A percentile compares a stretch with the other conserved stretches of the same genome.
These are phyloP conservation scores for Hipposideros armiger DNA, from an alignment of 2,113 vertebrate genomes.

Conservation along the genomic window DNA sequence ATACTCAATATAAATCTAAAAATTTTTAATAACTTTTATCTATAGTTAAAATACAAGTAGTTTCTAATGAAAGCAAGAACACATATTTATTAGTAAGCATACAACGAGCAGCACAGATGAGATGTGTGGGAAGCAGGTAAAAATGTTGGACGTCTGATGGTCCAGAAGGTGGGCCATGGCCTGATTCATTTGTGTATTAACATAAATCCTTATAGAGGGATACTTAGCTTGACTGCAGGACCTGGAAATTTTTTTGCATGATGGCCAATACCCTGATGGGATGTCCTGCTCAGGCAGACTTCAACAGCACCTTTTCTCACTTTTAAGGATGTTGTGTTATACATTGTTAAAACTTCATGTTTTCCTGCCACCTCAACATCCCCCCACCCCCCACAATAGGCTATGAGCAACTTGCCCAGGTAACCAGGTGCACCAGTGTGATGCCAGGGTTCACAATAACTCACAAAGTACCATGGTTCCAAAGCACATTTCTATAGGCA, in stretches of 20 bases:
- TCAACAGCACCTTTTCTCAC: neutral
- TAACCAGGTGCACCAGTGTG: too few species aligned
- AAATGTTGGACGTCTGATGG: neutral
- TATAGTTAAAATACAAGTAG: neutral
- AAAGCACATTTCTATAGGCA: neutral
- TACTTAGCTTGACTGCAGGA: neutral
- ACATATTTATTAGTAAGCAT: neutral
- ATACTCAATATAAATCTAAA: neutral
- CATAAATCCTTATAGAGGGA: neutral
- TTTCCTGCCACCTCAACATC: neutral
- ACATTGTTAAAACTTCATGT: neutral
- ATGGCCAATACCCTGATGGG: neutral
- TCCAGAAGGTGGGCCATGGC: neutral
- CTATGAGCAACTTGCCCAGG: neutral
- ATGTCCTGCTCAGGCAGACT: neutral
- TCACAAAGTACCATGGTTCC: neutral
- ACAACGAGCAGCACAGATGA: neutral
- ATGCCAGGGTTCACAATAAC: neutral
- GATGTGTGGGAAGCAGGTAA: neutral
- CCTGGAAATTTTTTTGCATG: neutral
- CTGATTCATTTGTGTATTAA: neutral
- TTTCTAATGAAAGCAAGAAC: conserved; percentile 26
- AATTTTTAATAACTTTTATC: neutral
- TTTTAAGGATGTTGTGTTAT: neutral
- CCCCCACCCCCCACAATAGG: too few species aligned